Base-by-base conservation (phyloP, 2,113 vertebrate genomes). In the Emydura subglobosa region DNA sequence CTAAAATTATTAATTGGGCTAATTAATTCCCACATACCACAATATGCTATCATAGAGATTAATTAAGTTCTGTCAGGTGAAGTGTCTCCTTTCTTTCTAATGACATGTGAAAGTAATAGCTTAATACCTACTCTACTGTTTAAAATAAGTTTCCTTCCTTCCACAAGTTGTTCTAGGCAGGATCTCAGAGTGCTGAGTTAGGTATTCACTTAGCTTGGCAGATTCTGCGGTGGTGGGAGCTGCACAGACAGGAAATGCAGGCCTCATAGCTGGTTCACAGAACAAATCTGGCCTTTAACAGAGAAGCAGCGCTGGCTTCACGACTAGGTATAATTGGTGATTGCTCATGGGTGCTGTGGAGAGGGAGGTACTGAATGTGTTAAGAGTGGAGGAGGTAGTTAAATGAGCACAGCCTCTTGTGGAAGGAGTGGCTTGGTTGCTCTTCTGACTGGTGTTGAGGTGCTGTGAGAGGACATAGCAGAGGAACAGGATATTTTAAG, bases 161-260 rank as follows among this genome's bases (percentile, higher is more conserved):
- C 95, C 93, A 65, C 12, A 74, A 47, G 85, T 92, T 87, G 82
- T 96, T 94, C 84, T 85, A 89, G 68, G 84, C 95, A 95, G 96
- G 93, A 97, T 95, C 90, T 92, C 93, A 39, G 95, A 97, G 82
- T 85, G 96, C 95, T 97, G 96, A 96, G 94, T 88, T 34, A 88
- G 89, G 79, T 2, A 87, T 96, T 95, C 0, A 1, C 81, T 92
- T 89, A 4, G 65, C 91, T 96, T 96, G 96, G 94, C 95, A 92
- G 78, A 93, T 97, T n/a, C 55, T 95, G 91, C 90, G 93, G 94
- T 92, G 91, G 94, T 93, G 90, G 90, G 96, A 97, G 97, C 97
- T 92, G 95, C 94, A 96, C 93, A 86, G 94, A 96, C 97, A 92
- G 90, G 97, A 88, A 96, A 95, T 81, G 92, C 86, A 90, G 95